Base-by-base conservation (phyloP, 2,888 invertebrate genomes). In the Ametastegia equiseti region DNA sequence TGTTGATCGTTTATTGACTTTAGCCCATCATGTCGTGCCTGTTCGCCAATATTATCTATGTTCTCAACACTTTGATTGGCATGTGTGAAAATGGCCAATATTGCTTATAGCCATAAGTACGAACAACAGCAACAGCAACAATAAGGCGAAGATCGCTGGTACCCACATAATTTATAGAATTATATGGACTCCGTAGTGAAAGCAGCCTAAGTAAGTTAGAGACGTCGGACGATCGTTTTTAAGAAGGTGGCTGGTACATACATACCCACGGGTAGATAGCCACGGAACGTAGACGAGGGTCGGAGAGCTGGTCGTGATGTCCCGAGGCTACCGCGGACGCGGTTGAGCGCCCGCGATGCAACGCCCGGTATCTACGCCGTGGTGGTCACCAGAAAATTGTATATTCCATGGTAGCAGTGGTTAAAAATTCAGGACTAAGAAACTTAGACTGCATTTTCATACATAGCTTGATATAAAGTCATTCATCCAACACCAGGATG, bases 251-350 rank as follows among this genome's bases (percentile, higher is more conserved):
- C 19, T 1, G 42, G 42, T 69, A 42, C 39, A 54, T 54, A 27
- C n/a, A 33, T 60, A 71, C 39, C 65, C 23, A 39, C 65, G 65
- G 60, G 27, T 60, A 67, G 65, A 71, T 71, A 71, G 71, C 47
- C 71, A 47, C n/a, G n/a, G 71, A 57, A 54, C 30, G 54, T 36
- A 75, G 19, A 57, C 2, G 75, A 75, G 54, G 54, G 19, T 23
- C 65, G 30, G 75, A 36, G 75, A 19, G 75, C 84, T 83, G 86
- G 88, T 90, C 91, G 91, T 91, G 91, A 91, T 91, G 88, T 90
- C 91, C 89, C 85, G 90, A 86, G 90, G 91, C 90, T 89, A 90
- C 90, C 85, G 88, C 88, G 82, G 78, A 83, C 86, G 85, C 86
- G 84, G 86, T 86, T 83, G 87, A 54, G 54, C 54, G 75, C 75